Evolutionary conservation across 92 coral and sea anemone genomes (phyloP).

Genomic region (Epizoanthus stellaris): DNA sequence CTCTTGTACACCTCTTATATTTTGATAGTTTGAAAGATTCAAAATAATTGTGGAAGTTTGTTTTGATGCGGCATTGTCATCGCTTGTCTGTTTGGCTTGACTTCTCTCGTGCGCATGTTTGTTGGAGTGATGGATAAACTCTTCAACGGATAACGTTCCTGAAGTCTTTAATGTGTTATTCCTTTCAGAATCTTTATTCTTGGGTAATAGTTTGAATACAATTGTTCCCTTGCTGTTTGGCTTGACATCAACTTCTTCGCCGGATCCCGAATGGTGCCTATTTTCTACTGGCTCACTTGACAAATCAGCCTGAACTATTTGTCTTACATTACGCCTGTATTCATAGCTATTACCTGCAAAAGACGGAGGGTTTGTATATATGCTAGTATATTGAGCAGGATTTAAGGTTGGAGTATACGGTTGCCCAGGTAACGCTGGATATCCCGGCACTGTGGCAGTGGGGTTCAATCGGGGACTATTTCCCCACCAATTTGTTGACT

Average conservation of each 20-base stretch:
- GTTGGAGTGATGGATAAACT: neutral
- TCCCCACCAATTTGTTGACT: slow-evolving; percentile 18
- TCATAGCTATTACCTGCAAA: neutral
- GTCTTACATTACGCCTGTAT: neutral
- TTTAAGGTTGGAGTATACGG: neutral
- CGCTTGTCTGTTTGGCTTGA: neutral
- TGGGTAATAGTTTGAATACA: slow-evolving; percentile 15
- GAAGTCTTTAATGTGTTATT: neutral
- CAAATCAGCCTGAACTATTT: neutral
- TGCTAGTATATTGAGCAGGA: neutral
- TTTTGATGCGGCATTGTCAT: neutral
- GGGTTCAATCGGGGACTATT: neutral
- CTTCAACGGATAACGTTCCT: neutral
- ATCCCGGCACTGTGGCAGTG: neutral
- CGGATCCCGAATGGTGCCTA: neutral
- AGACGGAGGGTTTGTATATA: neutral
- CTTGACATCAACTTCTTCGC: neutral
- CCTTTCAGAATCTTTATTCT: neutral
- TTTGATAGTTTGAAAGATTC: neutral
- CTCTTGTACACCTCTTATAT: neutral
- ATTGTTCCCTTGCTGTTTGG: slow-evolving; percentile 30
- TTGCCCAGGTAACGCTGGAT: neutral
- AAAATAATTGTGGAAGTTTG: slow-evolving; percentile 20
- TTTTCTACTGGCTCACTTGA: neutral
- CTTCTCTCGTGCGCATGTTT: neutral